Evolutionary conservation across 1,140 invertebrate genomes (phyloP).

Genomic region (Pseudomyrmex sp.): DNA sequence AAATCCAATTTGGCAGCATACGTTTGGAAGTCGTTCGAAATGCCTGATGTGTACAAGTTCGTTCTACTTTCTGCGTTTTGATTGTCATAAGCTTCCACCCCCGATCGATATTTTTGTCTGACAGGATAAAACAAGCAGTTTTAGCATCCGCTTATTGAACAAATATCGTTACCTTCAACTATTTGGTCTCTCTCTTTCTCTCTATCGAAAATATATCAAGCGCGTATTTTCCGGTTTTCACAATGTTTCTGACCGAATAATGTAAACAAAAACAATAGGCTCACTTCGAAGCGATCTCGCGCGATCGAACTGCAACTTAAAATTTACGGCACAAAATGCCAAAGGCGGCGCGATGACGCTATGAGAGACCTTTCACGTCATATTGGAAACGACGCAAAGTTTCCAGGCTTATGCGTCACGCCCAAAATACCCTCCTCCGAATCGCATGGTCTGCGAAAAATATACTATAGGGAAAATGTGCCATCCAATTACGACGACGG

Average conservation of each 20-base stretch:
- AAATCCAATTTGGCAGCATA: constrained; percentile 60
- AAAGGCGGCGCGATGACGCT: constrained; percentile 44
- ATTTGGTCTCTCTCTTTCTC: background rate
- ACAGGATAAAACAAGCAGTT: background rate
- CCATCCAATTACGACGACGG: constrained; percentile 12
- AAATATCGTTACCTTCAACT: background rate
- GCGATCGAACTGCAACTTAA: constrained; percentile 34
- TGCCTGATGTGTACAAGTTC: constrained; percentile 6
- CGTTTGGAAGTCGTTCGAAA: constrained; percentile 27
- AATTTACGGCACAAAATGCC: constrained; percentile 45
- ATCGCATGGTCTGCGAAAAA: constrained; percentile 34
- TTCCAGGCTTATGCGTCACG: constrained; percentile 35
- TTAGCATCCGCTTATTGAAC: background rate
- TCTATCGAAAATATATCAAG: background rate
- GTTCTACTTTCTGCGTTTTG: constrained; percentile 5
- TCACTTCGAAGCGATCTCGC: constrained; percentile 25
- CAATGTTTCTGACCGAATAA: constrained; percentile 25
- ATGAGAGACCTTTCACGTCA: constrained; percentile 48
- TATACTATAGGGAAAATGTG: constrained; percentile 40
- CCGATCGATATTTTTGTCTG: background rate
- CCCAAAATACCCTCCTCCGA: constrained; percentile 32
- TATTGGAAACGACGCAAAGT: constrained; percentile 56
- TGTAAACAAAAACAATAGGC: constrained; percentile 24
- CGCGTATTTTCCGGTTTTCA: background rate
- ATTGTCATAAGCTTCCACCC: background rate